Evolutionary conservation across 1,140 invertebrate species (phyloP).

Genomic region (Drosophila tani): DNA sequence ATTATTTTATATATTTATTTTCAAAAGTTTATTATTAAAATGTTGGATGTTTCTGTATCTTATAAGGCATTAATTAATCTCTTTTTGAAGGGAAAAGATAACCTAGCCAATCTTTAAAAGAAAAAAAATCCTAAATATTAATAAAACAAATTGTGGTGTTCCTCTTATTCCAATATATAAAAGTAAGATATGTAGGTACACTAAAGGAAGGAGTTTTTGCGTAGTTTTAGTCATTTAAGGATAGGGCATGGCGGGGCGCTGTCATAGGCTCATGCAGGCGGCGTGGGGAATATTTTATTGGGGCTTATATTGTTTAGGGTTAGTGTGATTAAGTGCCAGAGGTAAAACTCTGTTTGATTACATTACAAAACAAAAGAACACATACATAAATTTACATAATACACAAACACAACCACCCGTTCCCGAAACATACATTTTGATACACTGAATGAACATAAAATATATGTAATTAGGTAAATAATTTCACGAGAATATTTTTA

Average conservation of each 20-base stretch:
- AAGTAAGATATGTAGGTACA: background rate
- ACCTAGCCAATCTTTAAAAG: too few relatives aligned
- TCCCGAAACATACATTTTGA: slow-evolving; percentile 27
- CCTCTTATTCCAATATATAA: background rate
- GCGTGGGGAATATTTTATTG: slow-evolving; percentile 1
- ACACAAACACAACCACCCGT: slow-evolving; percentile 28
- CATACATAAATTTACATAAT: slow-evolving; percentile 31
- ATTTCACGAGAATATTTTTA: background rate
- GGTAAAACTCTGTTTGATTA: slow-evolving; percentile 28
- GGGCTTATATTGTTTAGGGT: background rate
- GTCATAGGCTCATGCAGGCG: slow-evolving; percentile 49
- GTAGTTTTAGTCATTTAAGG: slow-evolving; percentile 28
- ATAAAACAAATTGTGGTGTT: too few relatives aligned
- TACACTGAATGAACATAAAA: slow-evolving; percentile 10
- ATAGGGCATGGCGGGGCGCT: slow-evolving; percentile 1
- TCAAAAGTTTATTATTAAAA: background rate
- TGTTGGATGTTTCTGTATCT: too few relatives aligned
- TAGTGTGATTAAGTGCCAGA: slow-evolving; percentile 33
- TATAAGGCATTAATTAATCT: too few relatives aligned
- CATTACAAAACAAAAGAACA: slow-evolving; percentile 35
- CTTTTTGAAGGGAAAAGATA: too few relatives aligned
- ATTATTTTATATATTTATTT: slow-evolving; percentile 2
- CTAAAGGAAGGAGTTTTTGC: slow-evolving; percentile 30
- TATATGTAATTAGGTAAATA: background rate
- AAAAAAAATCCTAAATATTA: too few relatives aligned